Evolutionary conservation across 1,140 invertebrate species (phyloP).

Genomic region (Drosophila obscura): DNA sequence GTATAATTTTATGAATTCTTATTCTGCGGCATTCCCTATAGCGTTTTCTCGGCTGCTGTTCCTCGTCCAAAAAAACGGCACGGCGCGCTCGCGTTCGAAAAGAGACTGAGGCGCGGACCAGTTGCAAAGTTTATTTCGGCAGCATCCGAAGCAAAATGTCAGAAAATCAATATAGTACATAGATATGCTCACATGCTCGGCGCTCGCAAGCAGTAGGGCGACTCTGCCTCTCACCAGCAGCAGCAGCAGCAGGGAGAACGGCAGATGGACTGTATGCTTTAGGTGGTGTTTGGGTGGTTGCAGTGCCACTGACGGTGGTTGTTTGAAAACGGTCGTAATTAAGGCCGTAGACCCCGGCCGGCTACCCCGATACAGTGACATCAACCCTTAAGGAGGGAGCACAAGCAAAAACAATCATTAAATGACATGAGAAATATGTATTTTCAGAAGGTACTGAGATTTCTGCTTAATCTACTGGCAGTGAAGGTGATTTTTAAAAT

Average conservation of each 20-base stretch:
- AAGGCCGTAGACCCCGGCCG: slow-evolving; percentile 66
- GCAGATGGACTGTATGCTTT: slow-evolving; percentile 36
- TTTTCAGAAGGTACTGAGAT: too few species aligned
- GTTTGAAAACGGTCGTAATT: slow-evolving; percentile 59
- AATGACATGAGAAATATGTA: slow-evolving; percentile 1
- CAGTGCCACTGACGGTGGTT: slow-evolving; percentile 23
- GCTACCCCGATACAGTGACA: slow-evolving; percentile 42
- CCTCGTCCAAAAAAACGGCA: background rate
- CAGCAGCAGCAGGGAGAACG: slow-evolving; percentile 13
- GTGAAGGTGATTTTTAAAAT: slow-evolving; percentile 2
- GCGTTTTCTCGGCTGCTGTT: slow-evolving; percentile 29
- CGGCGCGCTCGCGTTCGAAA: slow-evolving; percentile 65
- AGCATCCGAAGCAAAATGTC: slow-evolving; percentile 60
- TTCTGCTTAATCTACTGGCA: too few species aligned
- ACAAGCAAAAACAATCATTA: slow-evolving; percentile 40
- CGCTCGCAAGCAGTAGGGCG: slow-evolving; percentile 9
- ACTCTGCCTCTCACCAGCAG: background rate
- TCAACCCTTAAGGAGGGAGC: slow-evolving; percentile 56
- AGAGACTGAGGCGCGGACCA: slow-evolving; percentile 57
- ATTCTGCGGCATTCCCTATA: slow-evolving; percentile 34
- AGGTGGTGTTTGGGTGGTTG: slow-evolving; percentile 36
- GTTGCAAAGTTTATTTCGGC: slow-evolving; percentile 67
- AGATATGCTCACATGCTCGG: slow-evolving; percentile 17
- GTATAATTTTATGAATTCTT: slow-evolving; percentile 72
- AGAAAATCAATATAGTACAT: slow-evolving; percentile 64